A percentile compares a stretch with the other conserved stretches of the same genome.
phyloP scores from a whole-genome alignment of 1,140 invertebrate genomes.

The Rhizoglyphus robini region DNA sequence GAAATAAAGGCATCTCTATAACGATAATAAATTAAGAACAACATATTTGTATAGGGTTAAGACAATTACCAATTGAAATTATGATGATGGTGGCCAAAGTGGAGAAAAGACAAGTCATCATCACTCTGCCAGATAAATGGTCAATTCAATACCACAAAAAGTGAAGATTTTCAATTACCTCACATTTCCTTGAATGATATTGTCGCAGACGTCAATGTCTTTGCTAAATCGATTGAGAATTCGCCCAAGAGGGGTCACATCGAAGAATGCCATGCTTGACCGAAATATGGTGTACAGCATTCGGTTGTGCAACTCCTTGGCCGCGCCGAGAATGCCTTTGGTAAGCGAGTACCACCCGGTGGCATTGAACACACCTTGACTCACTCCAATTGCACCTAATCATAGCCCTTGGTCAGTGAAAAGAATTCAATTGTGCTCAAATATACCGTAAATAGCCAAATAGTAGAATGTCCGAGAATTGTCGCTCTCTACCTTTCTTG shows the following conservation, averaged over 20 bases:
- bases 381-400: constrained; percentile 2
- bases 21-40: constrained; percentile 27
- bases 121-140: not conserved
- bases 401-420: not conserved
- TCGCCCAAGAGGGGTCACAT: constrained; percentile 39
- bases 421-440: constrained; percentile 20
- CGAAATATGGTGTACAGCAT: constrained; percentile 31
- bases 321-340: not conserved
- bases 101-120: constrained; percentile 2
- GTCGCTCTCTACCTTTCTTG: not conserved
- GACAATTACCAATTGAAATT: constrained; percentile 10
- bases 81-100: constrained; percentile 13
- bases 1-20: constrained; percentile 42
- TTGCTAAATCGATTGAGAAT: constrained; percentile 39
- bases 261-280: constrained; percentile 35
- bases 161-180: not conserved
- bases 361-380: not conserved
- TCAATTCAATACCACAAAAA: not conserved
- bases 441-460: constrained; percentile 26
- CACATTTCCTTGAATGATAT: constrained; percentile 30
- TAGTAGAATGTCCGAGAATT: constrained; percentile 19
- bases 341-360: constrained; percentile 3
- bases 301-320: constrained; percentile 2
- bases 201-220: constrained; percentile 37
- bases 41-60: not conserved